Conservation (phyloP, 2,113 vertebrate species). For the Calidris pugnax region DNA sequence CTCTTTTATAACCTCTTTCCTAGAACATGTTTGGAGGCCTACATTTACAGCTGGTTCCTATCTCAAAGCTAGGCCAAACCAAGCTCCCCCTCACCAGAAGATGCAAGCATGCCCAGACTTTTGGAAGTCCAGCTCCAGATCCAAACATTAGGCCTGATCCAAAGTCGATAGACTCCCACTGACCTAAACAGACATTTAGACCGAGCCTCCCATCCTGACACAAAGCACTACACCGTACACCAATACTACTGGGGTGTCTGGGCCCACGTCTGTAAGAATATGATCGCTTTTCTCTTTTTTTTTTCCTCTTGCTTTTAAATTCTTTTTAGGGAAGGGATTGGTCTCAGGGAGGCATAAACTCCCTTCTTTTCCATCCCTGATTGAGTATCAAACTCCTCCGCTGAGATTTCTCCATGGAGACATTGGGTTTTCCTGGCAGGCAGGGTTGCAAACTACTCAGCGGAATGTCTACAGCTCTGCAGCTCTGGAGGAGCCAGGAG, state of each 20-base stretch:
- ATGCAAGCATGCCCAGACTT: constrained; percentile 5
- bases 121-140: constrained; percentile 13
- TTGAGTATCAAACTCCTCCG: neutral
- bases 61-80: constrained; percentile 44
- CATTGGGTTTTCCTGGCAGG: constrained; percentile 75
- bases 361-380: constrained; percentile 32
- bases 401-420: constrained; percentile 68
- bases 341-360: constrained; percentile 38
- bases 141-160: neutral
- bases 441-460: constrained; percentile 61
- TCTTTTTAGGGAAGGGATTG: neutral
- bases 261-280: neutral
- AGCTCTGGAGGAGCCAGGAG: constrained; percentile 69
- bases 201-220: neutral
- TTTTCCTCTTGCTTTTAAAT: neutral
- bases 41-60: constrained; percentile 59
- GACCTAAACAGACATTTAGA: constrained; percentile 15
- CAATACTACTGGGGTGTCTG: neutral
- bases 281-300: neutral
- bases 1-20: constrained; percentile 59
- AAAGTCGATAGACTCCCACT: constrained; percentile 5
- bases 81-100: constrained; percentile 23
- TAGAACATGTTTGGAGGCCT: constrained; percentile 50
- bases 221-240: neutral
- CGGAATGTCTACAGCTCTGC: constrained; percentile 61